A percentile compares a stretch with the other conserved stretches of the same genome.
phyloP scores from a whole-genome alignment of 2,888 invertebrate species.

The Willowsia nigromaculata region DNA sequence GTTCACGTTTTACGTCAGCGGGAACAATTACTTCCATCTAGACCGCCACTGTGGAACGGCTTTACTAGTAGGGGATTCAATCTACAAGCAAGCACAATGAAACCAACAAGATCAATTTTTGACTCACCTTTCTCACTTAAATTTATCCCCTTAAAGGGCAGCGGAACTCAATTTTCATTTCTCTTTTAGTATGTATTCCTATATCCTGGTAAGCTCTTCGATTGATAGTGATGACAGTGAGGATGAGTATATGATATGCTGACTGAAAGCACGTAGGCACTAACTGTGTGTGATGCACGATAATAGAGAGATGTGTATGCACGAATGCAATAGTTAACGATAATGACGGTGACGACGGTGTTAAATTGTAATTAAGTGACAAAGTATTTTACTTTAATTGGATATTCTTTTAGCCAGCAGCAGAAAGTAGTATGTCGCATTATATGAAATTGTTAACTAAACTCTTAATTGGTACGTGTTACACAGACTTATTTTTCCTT shows the following conservation, averaged over 20 bases:
- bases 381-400: not conserved
- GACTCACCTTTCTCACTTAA: conserved; percentile 51
- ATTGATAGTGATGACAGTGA: not conserved
- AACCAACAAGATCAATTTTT: conserved; percentile 50
- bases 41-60: conserved; percentile 75
- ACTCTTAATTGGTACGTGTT: not conserved
- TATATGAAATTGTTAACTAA: not conserved
- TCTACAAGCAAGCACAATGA: conserved; percentile 57
- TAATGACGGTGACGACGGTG: not conserved
- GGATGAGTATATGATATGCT: not conserved
- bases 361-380: not conserved
- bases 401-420: not conserved
- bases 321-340: not conserved
- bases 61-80: conserved; percentile 57
- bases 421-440: not conserved
- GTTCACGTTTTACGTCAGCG: conserved; percentile 75
- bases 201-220: conserved; percentile 41
- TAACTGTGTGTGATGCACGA: not conserved
- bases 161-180: not conserved
- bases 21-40: conserved; percentile 78
- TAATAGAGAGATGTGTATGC: not conserved
- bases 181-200: not conserved
- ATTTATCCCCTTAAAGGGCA: not conserved
- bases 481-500: conserved; percentile 16
- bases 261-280: conserved; percentile 28